Base-by-base conservation (phyloP, 1,140 invertebrate species). In the Drosophila ogumai region DNA sequence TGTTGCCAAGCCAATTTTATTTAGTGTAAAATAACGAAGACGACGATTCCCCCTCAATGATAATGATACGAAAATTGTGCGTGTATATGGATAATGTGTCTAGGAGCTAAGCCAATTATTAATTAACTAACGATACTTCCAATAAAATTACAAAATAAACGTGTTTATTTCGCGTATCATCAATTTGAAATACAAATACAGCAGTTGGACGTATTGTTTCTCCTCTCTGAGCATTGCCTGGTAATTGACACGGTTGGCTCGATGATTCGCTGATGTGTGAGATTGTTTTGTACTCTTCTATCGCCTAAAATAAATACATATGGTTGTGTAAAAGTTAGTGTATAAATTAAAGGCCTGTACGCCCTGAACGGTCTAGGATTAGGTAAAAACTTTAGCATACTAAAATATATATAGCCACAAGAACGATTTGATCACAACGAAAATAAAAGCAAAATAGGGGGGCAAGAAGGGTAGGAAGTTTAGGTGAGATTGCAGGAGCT, bases 401-500 rank as follows among this genome's bases (percentile, higher is more conserved):
- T 81, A 61, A 78, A 56, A 61, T 58, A 55, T 55, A 73, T 85
- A 87, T 87, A 87, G 84, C 84, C 84, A 90, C 84, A 84, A 49
- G 61, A 90, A 80, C 63, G 75, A 66, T 60, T 79, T 82, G 81
- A 90, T 90, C 86, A 90, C 86, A 90, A 55, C 19, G 79, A 87
- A 81, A 56, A 71, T 67, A 79, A 66, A 69, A 60, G 71, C 81
- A 74, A 82, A 76, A 79, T 64, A 69, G 43, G 59, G n/a, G n/a
- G 49, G 12, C 56, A 41, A 57, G 17, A 17, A 46, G 49, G 40
- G 9, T 7, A 10, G 12, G 41, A 9, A 47, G 34, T 76, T 72
- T 92, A 92, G 75, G 91, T 91, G 64, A 92, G 76, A 82, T 92
- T 92, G 79, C 91, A 92, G 13, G 91, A 92, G 73, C 88, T 92